These are phyloP conservation scores for Allobates femoralis DNA, from an alignment of 2,797 vertebrate species.

Conservation along the genomic window DNA sequence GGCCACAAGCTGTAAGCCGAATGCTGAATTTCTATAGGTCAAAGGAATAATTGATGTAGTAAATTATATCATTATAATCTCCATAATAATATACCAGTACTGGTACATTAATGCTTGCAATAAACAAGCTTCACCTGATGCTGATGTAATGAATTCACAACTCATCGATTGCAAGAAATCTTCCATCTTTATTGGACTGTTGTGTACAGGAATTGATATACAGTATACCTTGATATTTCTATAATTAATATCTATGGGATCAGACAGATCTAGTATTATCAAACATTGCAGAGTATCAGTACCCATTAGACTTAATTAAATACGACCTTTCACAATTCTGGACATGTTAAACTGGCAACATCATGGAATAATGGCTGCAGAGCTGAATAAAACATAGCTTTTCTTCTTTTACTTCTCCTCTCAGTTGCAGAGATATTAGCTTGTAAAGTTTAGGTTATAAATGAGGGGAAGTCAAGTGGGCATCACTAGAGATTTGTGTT, in stretches of 20 bases:
- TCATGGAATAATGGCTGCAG: too few species aligned
- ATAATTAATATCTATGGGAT: not conserved
- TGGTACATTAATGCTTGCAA: not conserved
- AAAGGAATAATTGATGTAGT: not conserved
- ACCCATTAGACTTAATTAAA: not conserved
- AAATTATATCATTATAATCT: not conserved
- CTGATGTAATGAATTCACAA: not conserved
- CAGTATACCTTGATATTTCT: too few species aligned
- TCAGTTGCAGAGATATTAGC: too few species aligned
- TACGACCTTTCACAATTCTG: too few species aligned
- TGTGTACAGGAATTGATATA: not conserved
- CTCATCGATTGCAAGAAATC: not conserved
- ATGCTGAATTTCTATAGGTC: constrained; percentile 19
- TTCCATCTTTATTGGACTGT: not conserved
- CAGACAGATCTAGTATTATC: not conserved
- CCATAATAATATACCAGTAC: constrained; percentile 3
- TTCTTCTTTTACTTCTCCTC: too few species aligned
- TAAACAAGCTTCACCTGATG: not conserved
- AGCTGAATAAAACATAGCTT: too few species aligned
- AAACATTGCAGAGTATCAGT: not conserved
- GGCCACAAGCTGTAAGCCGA: not conserved
- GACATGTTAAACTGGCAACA: too few species aligned
- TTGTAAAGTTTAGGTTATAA: too few species aligned
- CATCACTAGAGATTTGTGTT: too few species aligned
- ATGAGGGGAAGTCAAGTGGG: too few species aligned